Base-by-base conservation (phyloP, 2,113 vertebrate genomes). In the Sylvilagus bachmani region DNA sequence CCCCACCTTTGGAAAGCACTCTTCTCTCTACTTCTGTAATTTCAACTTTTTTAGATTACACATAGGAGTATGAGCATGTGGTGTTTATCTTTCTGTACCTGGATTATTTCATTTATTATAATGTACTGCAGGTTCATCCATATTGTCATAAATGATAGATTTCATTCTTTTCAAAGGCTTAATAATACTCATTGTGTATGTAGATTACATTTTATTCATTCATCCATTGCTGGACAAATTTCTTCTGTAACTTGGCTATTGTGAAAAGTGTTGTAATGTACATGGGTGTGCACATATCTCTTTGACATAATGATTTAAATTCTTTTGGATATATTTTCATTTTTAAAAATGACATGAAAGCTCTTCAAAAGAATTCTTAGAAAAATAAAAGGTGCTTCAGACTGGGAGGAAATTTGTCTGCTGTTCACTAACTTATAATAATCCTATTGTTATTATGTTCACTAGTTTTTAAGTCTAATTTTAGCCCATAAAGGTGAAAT, bases 401-500 rank as follows among this genome's bases (percentile, higher is more conserved):
- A 80, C 19, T 61, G 9, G 27, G 25, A 75, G 51, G 64, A 74
- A 77, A 44, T 64, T 77, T 71, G 22, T 53, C 49, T 74, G 14
- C 44, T 75, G 6, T 80, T 62, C 24, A 83, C 51, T 64, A 86
- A 67, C 7, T 71, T 53, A 38, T 75, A 19, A 55, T 36, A 24
- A 70, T 92, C 73, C 11, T n/a, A 19, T 49, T 81, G 17, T 44
- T 62, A 62, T 49, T 90, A 70, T 27, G 10, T 96, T 7, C 4
- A 51, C 1, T 73, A 86, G 74, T 29, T 27, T 85, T 44, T 44
- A 38, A 91, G 51, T 84, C 8, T 66, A 74, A 80, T 29, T 77
- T 91, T 31, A 93, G 29, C n/a, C 24, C 36, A 69, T 69, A 87
- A 83, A 62, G 21, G 73, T 75, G 16, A 94, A 78, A n/a, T 16